phyloP scores from a whole-genome alignment of 2,797 vertebrate genomes.

The Macrochelys suwanniensis region DNA sequence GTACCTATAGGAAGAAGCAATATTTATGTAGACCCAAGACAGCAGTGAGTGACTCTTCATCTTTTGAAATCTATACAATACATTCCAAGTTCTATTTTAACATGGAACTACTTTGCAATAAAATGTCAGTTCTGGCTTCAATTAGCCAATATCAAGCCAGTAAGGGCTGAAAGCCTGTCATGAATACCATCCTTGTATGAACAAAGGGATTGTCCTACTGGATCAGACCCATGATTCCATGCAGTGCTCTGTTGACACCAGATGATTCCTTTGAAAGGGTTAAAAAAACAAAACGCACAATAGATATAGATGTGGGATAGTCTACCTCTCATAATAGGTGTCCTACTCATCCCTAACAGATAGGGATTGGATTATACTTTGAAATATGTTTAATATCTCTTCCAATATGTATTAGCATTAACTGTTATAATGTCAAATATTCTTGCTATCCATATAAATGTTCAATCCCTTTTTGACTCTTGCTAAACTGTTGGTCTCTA shows the following conservation, averaged over 20 bases:
- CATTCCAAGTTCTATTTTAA: not conserved
- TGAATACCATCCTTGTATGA: not conserved
- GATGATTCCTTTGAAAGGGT: not conserved
- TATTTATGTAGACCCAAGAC: not conserved
- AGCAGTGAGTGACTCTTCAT: not conserved
- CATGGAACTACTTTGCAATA: not conserved
- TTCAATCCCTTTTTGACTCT: not conserved
- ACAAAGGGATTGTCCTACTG: not conserved
- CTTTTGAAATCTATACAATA: not conserved
- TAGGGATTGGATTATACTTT: too few species aligned
- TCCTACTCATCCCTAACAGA: not conserved
- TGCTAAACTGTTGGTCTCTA: not conserved
- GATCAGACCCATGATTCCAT: not conserved
- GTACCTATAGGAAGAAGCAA: not conserved
- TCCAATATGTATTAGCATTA: not conserved
- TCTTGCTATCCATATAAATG: not conserved
- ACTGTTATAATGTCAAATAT: not conserved
- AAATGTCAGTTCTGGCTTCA: not conserved
- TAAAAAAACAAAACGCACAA: not conserved
- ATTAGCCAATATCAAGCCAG: not conserved
- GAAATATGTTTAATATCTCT: not conserved
- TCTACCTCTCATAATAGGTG: not conserved
- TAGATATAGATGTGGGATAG: not conserved
- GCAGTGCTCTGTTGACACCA: not conserved
- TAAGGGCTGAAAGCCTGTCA: too few species aligned